These are phyloP conservation scores for Ctenochaetus hawaiiensis DNA, from an alignment of 2,797 vertebrate species.

Conservation along the genomic window DNA sequence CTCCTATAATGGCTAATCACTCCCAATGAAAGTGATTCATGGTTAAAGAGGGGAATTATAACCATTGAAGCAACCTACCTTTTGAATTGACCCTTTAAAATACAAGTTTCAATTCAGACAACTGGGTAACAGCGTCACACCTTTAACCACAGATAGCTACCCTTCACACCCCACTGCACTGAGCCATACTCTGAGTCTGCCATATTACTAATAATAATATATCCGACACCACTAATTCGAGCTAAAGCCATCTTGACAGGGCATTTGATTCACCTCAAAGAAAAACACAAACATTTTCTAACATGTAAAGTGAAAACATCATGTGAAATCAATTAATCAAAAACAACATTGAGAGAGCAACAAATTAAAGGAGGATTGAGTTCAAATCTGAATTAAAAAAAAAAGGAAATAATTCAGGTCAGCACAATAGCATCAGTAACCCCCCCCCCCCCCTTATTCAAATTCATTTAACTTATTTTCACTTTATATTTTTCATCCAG, in stretches of 20 bases:
- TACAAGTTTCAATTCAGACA: slow-evolving; percentile 34
- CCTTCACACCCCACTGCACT: neutral
- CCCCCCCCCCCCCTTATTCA: neutral
- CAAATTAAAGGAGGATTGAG: neutral
- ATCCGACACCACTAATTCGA: neutral
- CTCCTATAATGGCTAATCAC: slow-evolving; percentile 50
- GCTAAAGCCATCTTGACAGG: no score
- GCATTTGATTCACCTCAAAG: neutral
- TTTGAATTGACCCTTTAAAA: slow-evolving; percentile 5
- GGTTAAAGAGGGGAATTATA: slow-evolving; percentile 2
- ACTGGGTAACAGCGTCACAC: neutral
- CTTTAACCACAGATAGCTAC: slow-evolving; percentile 29
- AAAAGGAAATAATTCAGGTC: neutral
- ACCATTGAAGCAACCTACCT: slow-evolving; percentile 7
- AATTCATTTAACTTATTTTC: neutral
- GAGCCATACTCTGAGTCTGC: neutral
- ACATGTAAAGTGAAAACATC: no score
- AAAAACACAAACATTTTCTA: no score
- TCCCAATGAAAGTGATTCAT: slow-evolving; percentile 10
- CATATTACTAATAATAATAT: neutral
- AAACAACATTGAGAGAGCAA: neutral
- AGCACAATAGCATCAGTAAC: neutral
- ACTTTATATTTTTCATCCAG: neutral
- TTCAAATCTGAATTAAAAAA: no score
- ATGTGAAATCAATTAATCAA: no score